phyloP scores from a whole-genome alignment of 2,888 invertebrate species.

The Tyria jacobaeae region DNA sequence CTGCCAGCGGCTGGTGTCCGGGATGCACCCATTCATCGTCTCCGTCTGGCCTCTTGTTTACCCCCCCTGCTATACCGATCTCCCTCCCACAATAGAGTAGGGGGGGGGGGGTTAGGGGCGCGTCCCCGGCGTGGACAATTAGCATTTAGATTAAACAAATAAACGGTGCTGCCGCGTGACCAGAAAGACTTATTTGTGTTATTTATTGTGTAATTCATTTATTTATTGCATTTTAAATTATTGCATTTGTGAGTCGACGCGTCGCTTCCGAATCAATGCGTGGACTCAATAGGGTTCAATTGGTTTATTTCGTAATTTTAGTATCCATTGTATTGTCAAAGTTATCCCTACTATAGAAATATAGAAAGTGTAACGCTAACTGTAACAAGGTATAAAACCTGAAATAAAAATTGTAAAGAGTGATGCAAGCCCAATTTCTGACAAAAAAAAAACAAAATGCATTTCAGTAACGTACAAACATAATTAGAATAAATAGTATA shows the following conservation, averaged over 20 bases:
- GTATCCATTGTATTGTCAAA: not conserved
- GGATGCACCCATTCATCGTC: constrained; percentile 50
- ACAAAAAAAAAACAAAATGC: no score
- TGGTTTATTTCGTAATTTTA: not conserved
- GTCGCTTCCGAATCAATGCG: not conserved
- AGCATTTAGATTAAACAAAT: constrained; percentile 84
- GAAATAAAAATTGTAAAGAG: no score
- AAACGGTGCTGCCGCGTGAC: constrained; percentile 69
- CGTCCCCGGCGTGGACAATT: constrained; percentile 64
- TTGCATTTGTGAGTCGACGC: constrained; percentile 25
- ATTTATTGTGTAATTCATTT: constrained; percentile 71
- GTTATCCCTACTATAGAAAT: not conserved
- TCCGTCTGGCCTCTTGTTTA: constrained; percentile 23
- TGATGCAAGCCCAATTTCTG: no score
- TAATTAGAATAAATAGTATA: no score
- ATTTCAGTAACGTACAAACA: no score
- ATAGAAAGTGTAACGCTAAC: not conserved
- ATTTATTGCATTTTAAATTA: constrained; percentile 65
- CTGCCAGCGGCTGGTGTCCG: constrained; percentile 22
- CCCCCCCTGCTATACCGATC: constrained; percentile 18
- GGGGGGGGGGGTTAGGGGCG: constrained; percentile 25
- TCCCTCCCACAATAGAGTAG: constrained; percentile 13
- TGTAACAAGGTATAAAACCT: no score
- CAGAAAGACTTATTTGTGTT: constrained; percentile 69
- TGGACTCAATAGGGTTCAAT: not conserved